Evolutionary conservation across 2,797 vertebrate genomes (phyloP).

Genomic region (Mormyrops attenuatus): DNA sequence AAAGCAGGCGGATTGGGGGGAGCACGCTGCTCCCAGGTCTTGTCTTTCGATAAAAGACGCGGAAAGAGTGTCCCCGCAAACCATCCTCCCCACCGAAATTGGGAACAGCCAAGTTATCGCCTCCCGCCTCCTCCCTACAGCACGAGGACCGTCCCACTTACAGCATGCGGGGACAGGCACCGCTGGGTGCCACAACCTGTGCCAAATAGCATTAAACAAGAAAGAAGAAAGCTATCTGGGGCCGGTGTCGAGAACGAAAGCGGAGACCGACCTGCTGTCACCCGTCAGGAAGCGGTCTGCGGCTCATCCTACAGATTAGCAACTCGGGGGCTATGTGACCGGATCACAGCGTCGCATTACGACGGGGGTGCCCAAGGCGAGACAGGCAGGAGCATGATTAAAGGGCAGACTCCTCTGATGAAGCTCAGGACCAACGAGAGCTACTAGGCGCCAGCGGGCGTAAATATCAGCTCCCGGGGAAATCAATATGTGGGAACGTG

Average conservation of each 20-base stretch:
- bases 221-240: neutral
- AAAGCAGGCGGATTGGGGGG: neutral
- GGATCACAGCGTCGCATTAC: neutral
- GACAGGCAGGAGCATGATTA: constrained; percentile 54
- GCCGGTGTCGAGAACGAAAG: neutral
- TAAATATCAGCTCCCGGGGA: constrained; percentile 60
- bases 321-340: neutral
- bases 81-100: neutral
- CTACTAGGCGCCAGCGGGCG: constrained; percentile 44
- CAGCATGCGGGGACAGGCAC: neutral
- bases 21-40: neutral
- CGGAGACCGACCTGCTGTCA: neutral
- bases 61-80: neutral
- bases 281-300: neutral
- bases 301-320: neutral
- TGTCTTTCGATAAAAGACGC: neutral
- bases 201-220: neutral
- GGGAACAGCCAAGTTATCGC: neutral
- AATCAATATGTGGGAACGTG: constrained; percentile 59
- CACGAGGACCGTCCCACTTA: neutral
- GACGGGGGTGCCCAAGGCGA: constrained; percentile 11
- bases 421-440: constrained; percentile 24
- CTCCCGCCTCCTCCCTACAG: neutral
- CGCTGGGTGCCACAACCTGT: neutral
- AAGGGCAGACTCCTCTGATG: constrained; percentile 48